These are phyloP conservation scores for Monopis laevigella DNA, from an alignment of 2,888 invertebrate species.

Conservation along the genomic window DNA sequence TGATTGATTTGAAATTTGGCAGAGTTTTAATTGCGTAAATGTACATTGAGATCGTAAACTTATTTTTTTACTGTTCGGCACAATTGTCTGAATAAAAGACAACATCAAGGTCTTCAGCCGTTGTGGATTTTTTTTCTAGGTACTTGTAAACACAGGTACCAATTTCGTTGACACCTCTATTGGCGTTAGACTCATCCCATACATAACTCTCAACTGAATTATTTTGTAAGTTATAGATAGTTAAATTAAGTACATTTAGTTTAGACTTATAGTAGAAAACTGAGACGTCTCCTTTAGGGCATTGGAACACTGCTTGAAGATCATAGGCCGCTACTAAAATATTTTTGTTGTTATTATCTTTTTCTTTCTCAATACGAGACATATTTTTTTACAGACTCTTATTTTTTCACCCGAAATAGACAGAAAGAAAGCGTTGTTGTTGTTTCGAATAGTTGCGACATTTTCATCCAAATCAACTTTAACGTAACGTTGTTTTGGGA, in stretches of 20 bases:
- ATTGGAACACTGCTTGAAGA: constrained; percentile 27
- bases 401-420: constrained; percentile 15
- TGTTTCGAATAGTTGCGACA: constrained; percentile 14
- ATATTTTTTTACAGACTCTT: constrained; percentile 17
- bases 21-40: too few relatives aligned
- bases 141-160: constrained; percentile 29
- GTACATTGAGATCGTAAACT: too few relatives aligned
- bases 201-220: constrained; percentile 24
- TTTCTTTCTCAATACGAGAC: too few relatives aligned
- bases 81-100: too few relatives aligned
- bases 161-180: constrained; percentile 29
- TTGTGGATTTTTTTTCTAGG: constrained; percentile 19
- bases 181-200: constrained; percentile 29
- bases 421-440: constrained; percentile 17
- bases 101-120: too few relatives aligned
- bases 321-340: constrained; percentile 24
- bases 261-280: constrained; percentile 28
- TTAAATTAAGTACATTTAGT: constrained; percentile 26
- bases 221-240: constrained; percentile 24
- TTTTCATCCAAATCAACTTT: constrained; percentile 14
- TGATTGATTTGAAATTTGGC: too few relatives aligned
- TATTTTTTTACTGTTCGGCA: too few relatives aligned
- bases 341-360: too few relatives aligned
- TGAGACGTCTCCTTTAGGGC: constrained; percentile 26
- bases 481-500: constrained; percentile 24